These are phyloP conservation scores for Psittacus erithacus DNA, from an alignment of 2,113 vertebrate genomes.

Conservation along the genomic window DNA sequence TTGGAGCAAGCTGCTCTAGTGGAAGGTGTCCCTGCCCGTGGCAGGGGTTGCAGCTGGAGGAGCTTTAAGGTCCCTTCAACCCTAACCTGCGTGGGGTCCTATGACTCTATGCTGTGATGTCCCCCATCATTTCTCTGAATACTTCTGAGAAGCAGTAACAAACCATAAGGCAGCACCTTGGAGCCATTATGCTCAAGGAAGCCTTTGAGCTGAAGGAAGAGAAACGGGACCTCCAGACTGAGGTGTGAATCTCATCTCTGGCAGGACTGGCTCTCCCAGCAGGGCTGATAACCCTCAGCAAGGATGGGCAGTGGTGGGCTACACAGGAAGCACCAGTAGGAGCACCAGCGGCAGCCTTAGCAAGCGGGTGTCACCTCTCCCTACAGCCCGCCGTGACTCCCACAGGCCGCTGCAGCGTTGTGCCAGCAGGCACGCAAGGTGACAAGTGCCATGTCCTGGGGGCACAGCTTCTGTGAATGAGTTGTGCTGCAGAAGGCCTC, in stretches of 20 bases:
- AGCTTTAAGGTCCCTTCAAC: no score
- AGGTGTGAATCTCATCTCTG: no score
- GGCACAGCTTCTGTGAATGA: not conserved
- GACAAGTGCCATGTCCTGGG: not conserved
- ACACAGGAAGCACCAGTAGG: not conserved
- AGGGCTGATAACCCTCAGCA: no score
- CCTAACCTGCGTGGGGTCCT: not conserved
- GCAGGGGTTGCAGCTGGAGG: not conserved
- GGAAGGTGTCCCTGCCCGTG: no score
- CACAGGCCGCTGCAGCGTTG: rapidly evolving
- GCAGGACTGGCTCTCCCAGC: not conserved
- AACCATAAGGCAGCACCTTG: not conserved
- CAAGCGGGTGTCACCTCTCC: rapidly evolving
- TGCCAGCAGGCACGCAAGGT: not conserved
- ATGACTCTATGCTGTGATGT: not conserved
- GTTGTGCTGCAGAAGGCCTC: not conserved
- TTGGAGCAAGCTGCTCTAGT: no score
- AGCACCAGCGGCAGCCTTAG: not conserved
- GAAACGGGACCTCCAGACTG: not conserved
- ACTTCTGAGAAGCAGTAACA: not conserved
- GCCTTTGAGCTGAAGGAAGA: not conserved
- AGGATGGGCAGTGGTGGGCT: not conserved
- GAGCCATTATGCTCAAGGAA: not conserved
- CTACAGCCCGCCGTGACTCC: not conserved
- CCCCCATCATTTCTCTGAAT: not conserved